Base-by-base conservation (phyloP, 2,888 invertebrate species). In the Teleogryllus oceanicus region DNA sequence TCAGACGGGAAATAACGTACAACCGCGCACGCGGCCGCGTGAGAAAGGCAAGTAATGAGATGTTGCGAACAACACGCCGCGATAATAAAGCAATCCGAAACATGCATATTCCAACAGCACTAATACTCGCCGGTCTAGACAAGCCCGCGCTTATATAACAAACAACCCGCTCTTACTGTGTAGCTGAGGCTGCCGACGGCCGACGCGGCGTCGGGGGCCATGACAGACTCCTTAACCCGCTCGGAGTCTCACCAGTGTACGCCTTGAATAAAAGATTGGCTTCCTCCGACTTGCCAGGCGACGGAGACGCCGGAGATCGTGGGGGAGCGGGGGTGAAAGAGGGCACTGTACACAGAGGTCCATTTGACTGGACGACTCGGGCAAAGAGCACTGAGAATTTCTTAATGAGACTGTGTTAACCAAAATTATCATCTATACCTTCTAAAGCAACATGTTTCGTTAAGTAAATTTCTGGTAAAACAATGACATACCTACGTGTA, bases 241-340 rank as follows among this genome's bases (percentile, higher is more conserved):
- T 62, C 62, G 16, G 13, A 62, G 62, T 62, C 18, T 62, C 62
- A 18, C 4, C 62, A 62, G 62, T 62, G 62, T 62, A 16, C 62
- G 62, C 62, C 62, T 62, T 62, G 62, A 62, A 62, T 62, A 62
- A 62, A 62, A 62, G 62, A 62, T 62, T 62, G 24, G 13, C 62
- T 62, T 18, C 18, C 62, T 62, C 62, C 24, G 24, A 37, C 24
- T 37, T 37, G 24, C 24, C 24, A 37, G 24, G 24, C 24, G 24
- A 3, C 24, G 24, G 24, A 37, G 24, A 37, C 24, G 24, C 5
- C 2, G 24, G 24, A 37, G 24, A 2, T 21, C 1, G 21, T 21
- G 21, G 21, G 21, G 21, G 21, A 21, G 21, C 1, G 21, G 21
- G 21, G 21, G 21, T 1, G 21, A 21, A 3, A 4, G 24, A 37